Evolutionary conservation across 2,113 vertebrate species (phyloP).

Genomic region (Neolamprologus modestus): DNA sequence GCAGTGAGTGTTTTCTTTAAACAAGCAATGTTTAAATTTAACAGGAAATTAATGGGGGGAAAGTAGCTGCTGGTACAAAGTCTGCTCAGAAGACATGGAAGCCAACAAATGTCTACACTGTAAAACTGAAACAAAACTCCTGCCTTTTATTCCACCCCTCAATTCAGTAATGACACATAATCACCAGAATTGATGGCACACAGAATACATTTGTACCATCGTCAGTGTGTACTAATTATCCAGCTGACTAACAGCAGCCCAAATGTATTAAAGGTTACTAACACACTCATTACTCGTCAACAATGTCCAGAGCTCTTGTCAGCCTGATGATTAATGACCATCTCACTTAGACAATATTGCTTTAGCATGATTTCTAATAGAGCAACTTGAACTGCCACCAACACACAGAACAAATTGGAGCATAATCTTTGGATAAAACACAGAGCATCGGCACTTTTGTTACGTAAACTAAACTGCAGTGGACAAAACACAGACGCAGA

Average conservation of each 20-base stretch:
- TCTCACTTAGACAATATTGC: constrained; percentile 44
- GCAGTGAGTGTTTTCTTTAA: not conserved
- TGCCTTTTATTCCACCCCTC: not conserved
- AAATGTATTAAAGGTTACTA: constrained; percentile 47
- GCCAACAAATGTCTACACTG: not conserved
- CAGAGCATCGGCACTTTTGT: constrained; percentile 24
- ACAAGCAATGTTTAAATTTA: not conserved
- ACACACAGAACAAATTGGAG: constrained; percentile 4
- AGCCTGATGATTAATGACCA: constrained; percentile 65
- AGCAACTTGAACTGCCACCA: constrained; percentile 27
- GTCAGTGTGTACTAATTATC: constrained; percentile 19
- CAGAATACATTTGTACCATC: constrained; percentile 3
- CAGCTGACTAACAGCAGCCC: constrained; percentile 45
- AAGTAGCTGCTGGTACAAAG: not conserved
- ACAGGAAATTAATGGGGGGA: not conserved
- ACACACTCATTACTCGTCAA: constrained; percentile 54
- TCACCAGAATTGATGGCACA: constrained; percentile 4
- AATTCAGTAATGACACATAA: constrained; percentile 30
- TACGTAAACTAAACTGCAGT: not conserved
- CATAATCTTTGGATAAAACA: constrained; percentile 28
- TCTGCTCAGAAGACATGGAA: not conserved
- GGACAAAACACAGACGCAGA: constrained; percentile 12
- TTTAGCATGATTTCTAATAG: constrained; percentile 58
- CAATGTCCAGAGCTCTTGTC: constrained; percentile 61
- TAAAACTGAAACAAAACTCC: constrained; percentile 7